These are phyloP conservation scores for Anagrus nilaparvatae DNA, from an alignment of 1,140 invertebrate genomes.

Conservation along the genomic window DNA sequence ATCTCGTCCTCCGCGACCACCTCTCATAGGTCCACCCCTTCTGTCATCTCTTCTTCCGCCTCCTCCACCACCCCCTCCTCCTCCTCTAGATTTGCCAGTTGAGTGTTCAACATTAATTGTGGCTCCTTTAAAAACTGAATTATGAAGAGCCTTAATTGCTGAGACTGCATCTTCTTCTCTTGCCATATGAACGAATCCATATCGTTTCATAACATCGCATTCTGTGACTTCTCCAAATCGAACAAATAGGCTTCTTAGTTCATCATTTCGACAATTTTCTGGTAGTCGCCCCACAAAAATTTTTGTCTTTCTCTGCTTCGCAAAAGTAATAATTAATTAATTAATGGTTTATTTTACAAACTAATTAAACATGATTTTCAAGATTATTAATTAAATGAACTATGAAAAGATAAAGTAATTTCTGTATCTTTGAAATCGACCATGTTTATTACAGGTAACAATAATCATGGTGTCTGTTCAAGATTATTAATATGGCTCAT, in stretches of 20 bases:
- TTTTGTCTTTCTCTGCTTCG: conserved; percentile 42
- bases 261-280: conserved; percentile 40
- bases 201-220: conserved; percentile 41
- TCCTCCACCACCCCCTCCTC: conserved; percentile 22
- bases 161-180: conserved; percentile 38
- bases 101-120: conserved; percentile 42
- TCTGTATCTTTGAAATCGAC: conserved; percentile 11
- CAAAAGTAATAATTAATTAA: conserved; percentile 15
- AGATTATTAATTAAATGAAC: conserved; percentile 3
- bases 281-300: conserved; percentile 41
- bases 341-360: too few species aligned
- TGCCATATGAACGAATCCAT: conserved; percentile 41
- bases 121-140: conserved; percentile 40
- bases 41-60: conserved; percentile 34
- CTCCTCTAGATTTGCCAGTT: conserved; percentile 37
- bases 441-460: conserved; percentile 22
- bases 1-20: conserved; percentile 38
- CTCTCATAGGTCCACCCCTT: conserved; percentile 36
- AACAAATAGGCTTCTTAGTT: conserved; percentile 36
- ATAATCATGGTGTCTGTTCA: conserved; percentile 38
- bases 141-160: conserved; percentile 39
- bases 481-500: conserved; percentile 35
- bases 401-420: not conserved
- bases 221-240: conserved; percentile 40
- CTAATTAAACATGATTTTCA: conserved; percentile 4